These are phyloP conservation scores for Agrotis ipsilon DNA, from an alignment of 2,888 invertebrate species.

Conservation along the genomic window DNA sequence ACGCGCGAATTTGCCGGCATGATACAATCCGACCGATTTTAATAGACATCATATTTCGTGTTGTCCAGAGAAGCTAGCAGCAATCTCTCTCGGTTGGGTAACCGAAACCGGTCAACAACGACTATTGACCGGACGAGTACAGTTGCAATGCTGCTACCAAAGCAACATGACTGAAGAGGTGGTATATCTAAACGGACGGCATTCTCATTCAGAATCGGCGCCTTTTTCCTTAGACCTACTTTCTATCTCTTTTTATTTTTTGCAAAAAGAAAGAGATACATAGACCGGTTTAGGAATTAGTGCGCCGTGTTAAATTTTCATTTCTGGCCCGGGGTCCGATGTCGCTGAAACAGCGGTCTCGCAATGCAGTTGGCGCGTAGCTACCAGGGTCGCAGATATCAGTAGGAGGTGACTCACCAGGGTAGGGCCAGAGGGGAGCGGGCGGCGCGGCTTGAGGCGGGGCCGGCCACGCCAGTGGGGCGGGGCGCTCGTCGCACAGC, in stretches of 20 bases:
- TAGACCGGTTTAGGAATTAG: constrained; percentile 34
- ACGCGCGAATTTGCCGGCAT: constrained; percentile 66
- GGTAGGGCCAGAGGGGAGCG: constrained; percentile 96
- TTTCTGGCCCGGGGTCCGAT: constrained; percentile 62
- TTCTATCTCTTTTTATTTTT: constrained; percentile 63
- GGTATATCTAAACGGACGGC: constrained; percentile 73
- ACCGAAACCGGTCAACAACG: constrained; percentile 69
- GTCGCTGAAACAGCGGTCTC: constrained; percentile 82
- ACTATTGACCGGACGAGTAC: constrained; percentile 79
- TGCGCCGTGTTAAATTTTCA: constrained; percentile 56
- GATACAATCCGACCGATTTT: constrained; percentile 54
- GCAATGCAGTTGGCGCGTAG: constrained; percentile 91
- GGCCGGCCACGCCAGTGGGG: constrained; percentile 91
- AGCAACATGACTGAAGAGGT: constrained; percentile 83
- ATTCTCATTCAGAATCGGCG: constrained; percentile 70
- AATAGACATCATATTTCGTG: constrained; percentile 21
- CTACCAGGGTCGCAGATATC: constrained; percentile 87
- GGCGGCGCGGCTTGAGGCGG: constrained; percentile 91
- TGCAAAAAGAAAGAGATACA: constrained; percentile 39
- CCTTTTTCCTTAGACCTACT: constrained; percentile 52
- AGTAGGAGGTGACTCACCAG: constrained; percentile 91
- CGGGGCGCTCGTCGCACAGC: constrained; percentile 92
- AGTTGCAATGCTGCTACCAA: constrained; percentile 88
- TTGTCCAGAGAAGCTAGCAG: constrained; percentile 6
- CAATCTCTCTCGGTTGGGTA: constrained; percentile 58